Base-by-base conservation (phyloP, 1,140 invertebrate genomes). In the Heterodera schachtii region DNA sequence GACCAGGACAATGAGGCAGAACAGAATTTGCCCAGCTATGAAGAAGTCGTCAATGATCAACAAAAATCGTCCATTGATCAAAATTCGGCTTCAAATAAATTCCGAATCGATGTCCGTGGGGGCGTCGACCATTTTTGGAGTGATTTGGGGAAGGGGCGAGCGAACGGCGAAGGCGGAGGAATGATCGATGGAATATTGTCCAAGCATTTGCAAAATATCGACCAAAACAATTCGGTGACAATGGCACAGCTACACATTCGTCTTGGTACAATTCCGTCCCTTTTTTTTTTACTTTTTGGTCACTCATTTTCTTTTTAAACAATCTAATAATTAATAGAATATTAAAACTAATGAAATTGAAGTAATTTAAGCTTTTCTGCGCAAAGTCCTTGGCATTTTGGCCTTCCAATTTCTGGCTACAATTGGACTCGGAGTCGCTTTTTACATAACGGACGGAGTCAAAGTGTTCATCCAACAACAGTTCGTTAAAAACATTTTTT, bases 371-470 rank as follows among this genome's bases (percentile, higher is more conserved):
- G 87, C 80, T n/a, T 88, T 88, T 69, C 85, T 88, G 11, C 83
- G 87, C 16, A 88, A 88, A 82, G 87, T 88, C 6, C 84, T 88
- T 66, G 87, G 87, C 19, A 88, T 88, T 47, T 82, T 88, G 13
- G 52, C 75, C 49, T 90, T 90, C 81, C 87, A 88, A 82, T 84
- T 88, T 52, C 41, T 84, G 21, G 83, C 80, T 8, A 90, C 89
- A 3, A 79, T 89, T 16, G 82, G 78, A 16, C 81, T 88, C 31
- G 88, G 83, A 78, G 73, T 73, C 9, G 87, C 84, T 9, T 70
- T 88, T 52, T 88, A 88, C 73, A 47, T 81, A 41, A 89, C 89
- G 13, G 88, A 88, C 2, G 83, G 80, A 2, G 84, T 89, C 47
- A 74, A 83, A 9, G 73, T 77, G 43, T 88, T 88, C 47, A 77